A percentile compares a stretch with the other conserved stretches of the same genome.
Conservation (phyloP, 2,113 vertebrate genomes). For the Aviceda subcristata region DNA sequence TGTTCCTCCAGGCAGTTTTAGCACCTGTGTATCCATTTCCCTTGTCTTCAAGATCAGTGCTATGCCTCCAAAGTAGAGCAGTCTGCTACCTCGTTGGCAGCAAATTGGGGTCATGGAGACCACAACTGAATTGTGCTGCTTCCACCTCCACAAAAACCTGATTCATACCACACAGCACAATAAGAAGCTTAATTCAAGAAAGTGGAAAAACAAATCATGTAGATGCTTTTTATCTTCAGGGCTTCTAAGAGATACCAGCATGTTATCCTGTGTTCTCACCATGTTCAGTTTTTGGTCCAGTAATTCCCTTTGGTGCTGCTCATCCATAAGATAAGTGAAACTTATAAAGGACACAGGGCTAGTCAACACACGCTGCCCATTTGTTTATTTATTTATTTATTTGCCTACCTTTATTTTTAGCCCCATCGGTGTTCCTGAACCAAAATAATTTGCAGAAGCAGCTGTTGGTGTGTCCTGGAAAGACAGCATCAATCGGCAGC, state of each 20-base stretch:
- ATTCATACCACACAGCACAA: neutral
- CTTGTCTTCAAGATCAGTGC: neutral
- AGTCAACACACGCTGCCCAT: neutral
- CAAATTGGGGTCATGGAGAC: neutral
- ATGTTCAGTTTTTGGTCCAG: neutral
- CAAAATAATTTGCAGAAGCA: neutral
- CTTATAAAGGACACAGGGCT: neutral
- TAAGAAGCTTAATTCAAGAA: neutral
- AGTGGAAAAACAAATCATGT: neutral
- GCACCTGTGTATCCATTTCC: neutral
- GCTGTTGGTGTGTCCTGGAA: neutral
- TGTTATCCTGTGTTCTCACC: neutral
- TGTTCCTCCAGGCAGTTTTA: neutral
- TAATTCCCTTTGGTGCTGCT: neutral
- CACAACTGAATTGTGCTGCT: neutral
- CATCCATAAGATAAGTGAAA: neutral
- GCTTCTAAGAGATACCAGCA: neutral
- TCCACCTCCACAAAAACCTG: neutral
- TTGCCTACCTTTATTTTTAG: neutral
- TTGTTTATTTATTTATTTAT: neutral
- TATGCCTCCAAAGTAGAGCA: neutral
- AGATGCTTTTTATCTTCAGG: neutral
- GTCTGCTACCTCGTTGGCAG: neutral
- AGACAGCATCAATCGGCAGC: neutral
- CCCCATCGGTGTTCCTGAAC: neutral